Percentiles rank a stretch among this genome's conserved stretches.
Evolutionary conservation across 2,113 vertebrate genomes (phyloP).

Genomic region (Prietella phreatophila): DNA sequence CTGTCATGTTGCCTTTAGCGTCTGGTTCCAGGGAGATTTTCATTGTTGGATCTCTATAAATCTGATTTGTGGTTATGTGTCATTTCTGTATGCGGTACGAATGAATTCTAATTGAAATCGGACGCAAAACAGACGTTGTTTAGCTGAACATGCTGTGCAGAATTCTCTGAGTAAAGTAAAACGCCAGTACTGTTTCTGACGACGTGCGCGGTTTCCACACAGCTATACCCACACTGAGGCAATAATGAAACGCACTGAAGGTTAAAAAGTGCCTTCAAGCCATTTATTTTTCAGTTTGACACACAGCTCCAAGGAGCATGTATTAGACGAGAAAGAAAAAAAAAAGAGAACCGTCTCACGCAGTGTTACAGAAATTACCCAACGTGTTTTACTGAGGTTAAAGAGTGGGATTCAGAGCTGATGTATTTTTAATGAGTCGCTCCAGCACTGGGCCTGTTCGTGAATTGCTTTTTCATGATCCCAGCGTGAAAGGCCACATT

Average conservation of each 20-base stretch:
- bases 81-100: not conserved
- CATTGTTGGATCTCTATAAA: not conserved
- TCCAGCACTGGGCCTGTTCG: slow-evolving; percentile 32
- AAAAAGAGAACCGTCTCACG: not conserved
- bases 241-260: slow-evolving; percentile 40
- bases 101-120: not conserved
- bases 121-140: not conserved
- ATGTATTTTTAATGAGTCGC: slow-evolving; percentile 43
- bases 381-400: slow-evolving; percentile 35
- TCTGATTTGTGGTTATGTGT: not conserved
- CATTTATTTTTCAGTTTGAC: slow-evolving; percentile 42
- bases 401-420: slow-evolving; percentile 37
- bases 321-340: not conserved
- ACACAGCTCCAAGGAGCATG: slow-evolving; percentile 16
- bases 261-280: slow-evolving; percentile 26
- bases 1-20: not conserved
- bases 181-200: not conserved
- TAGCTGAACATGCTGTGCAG: not conserved
- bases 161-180: not conserved
- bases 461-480: slow-evolving; percentile 34
- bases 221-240: not conserved
- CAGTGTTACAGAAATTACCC: slow-evolving; percentile 23
- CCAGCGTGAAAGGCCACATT: slow-evolving; percentile 16
- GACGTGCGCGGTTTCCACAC: not conserved
- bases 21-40: not conserved